Conservation (phyloP, 2,113 vertebrate species). For the Gasterosteus nipponicus region DNA sequence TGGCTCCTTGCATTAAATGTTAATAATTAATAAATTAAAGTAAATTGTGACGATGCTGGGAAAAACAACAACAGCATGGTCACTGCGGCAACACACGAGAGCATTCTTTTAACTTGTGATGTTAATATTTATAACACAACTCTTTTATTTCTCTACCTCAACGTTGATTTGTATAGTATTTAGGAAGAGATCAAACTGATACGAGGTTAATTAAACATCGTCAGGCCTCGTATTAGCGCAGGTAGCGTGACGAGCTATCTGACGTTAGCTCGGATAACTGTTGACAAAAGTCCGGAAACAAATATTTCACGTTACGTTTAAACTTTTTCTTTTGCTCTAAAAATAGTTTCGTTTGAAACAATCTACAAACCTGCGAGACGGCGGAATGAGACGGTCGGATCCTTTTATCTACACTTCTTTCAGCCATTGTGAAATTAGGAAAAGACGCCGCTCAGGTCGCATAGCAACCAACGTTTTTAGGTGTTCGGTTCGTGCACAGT, state of each 20-base stretch:
- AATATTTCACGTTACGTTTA: background rate
- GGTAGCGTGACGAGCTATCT: background rate
- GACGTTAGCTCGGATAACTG: background rate
- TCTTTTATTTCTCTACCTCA: background rate
- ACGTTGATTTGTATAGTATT: background rate
- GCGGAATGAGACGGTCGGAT: background rate
- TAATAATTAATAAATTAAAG: background rate
- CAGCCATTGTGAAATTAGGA: conserved; percentile 64
- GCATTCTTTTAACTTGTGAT: background rate
- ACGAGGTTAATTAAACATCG: background rate
- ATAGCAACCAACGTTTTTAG: conserved; percentile 58
- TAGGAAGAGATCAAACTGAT: background rate
- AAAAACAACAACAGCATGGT: background rate
- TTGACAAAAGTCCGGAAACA: background rate
- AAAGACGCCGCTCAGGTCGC: conserved; percentile 53
- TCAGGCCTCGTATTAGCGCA: background rate
- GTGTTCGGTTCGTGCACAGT: background rate
- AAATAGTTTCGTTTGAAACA: background rate
- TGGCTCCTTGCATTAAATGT: background rate
- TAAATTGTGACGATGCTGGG: background rate
- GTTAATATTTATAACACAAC: background rate
- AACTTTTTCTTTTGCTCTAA: background rate
- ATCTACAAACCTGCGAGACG: conserved; percentile 39
- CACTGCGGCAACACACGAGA: background rate
- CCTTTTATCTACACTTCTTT: conserved; percentile 49